phyloP scores from a whole-genome alignment of 2,113 vertebrate genomes.

The Marcusenius ussheri region DNA sequence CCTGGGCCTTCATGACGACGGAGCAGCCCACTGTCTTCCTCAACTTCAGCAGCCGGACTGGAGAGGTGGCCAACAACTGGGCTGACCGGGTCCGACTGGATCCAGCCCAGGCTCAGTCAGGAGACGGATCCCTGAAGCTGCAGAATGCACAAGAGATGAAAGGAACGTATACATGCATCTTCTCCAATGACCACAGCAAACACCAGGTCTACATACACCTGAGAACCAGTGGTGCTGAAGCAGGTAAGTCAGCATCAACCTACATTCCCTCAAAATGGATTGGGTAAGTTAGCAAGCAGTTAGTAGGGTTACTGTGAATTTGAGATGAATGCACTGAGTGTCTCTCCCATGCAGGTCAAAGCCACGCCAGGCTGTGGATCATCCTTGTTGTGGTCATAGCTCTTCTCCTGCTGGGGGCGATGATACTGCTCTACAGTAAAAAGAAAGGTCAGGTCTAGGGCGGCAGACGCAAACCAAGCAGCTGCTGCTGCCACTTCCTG shows the following conservation, averaged over 20 bases:
- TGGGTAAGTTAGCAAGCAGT: not conserved
- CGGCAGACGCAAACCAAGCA: not conserved
- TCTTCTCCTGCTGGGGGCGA: conserved; percentile 30
- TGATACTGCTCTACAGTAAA: conserved; percentile 36
- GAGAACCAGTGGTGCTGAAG: conserved; percentile 18
- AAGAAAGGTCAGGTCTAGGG: conserved; percentile 31
- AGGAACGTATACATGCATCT: conserved; percentile 54
- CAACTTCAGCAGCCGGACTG: conserved; percentile 46
- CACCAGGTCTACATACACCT: conserved; percentile 47
- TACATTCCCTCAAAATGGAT: not conserved
- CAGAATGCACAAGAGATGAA: conserved; percentile 42
- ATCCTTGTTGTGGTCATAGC: conserved; percentile 37
- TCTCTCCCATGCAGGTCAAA: conserved; percentile 29
- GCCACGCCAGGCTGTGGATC: conserved; percentile 43
- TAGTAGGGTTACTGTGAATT: not conserved
- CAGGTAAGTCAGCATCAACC: not conserved
- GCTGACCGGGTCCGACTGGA: conserved; percentile 42
- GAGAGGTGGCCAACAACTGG: conserved; percentile 37
- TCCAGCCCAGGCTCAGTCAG: conserved; percentile 34
- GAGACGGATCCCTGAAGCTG: conserved; percentile 55
- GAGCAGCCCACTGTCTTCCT: conserved; percentile 42
- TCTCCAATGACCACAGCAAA: conserved; percentile 31
- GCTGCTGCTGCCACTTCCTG: not conserved
- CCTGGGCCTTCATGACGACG: conserved; percentile 52
- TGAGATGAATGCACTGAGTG: not conserved